Evolutionary conservation across 2,888 invertebrate species (phyloP), one percentile per base, ranked within the genome.

Genomic region (Metalampra italica): DNA sequence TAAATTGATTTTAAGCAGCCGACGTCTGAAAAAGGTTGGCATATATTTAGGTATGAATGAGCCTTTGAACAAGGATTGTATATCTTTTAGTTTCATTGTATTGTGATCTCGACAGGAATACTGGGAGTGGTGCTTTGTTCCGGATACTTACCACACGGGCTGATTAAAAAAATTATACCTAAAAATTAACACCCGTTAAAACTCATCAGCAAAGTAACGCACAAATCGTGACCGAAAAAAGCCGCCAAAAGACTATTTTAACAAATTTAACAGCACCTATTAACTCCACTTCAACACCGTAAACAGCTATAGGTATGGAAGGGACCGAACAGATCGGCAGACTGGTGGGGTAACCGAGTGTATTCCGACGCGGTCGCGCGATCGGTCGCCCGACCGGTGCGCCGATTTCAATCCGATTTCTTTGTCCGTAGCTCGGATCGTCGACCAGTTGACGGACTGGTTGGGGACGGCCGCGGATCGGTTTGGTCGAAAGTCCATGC

Each of bases 221-320:
- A 8, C 39, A 1, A n/a, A 14, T 39, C 39, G 9, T 22, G 22
- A 22, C 36, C n/a, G n/a, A 39, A 39, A 39, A 39, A 39, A 39
- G 39, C 39, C 39, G 13, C 34, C 64, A 68, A 78, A 76, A 77
- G 71, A 64, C 69, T 71, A 66, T 78, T 78, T 79, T 78, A 78
- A 78, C 75, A 75, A 80, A 82, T 79, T 80, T 76, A 75, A 78
- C 79, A 78, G 71, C 73, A 71, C 72, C 82, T 81, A 85, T 85
- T 86, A 87, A 82, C 78, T 75, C 70, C 73, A 74, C 71, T 82
- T 78, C 77, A 81, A 77, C 81, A 74, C 78, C 77, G 79, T 85
- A 86, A 82, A 82, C 77, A 69, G 67, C 75, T 77, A 76, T 76
- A 71, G 64, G 69, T 75, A 72, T 63, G 64, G 5, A 22, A 64